Conservation (phyloP, 37 sponge, comb jelly and placozoan genomes). For the Amphimedon queenslandica region DNA sequence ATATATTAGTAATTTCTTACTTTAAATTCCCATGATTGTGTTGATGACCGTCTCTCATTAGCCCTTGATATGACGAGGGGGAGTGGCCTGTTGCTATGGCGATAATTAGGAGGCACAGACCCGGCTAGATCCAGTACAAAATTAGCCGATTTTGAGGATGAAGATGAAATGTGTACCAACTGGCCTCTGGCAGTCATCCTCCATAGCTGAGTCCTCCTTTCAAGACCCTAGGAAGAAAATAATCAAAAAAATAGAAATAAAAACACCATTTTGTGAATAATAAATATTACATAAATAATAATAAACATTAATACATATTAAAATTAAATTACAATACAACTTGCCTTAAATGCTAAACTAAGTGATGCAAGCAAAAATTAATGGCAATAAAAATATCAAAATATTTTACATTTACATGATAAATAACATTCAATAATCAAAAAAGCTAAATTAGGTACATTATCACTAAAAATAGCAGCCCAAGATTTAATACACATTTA, state of each 20-base stretch:
- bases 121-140: conserved; percentile 72
- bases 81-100: background rate
- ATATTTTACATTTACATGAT: no score
- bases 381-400: no score
- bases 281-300: background rate
- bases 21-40: conserved; percentile 77
- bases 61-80: conserved; percentile 47
- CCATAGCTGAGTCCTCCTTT: conserved; percentile 77
- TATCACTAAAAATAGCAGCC: no score
- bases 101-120: background rate
- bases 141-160: conserved; percentile 19
- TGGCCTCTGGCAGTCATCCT: conserved; percentile 72
- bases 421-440: no score
- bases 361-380: no score
- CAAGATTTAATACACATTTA: no score
- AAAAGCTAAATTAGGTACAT: background rate
- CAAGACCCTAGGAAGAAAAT: conserved; percentile 17
- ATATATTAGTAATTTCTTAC: background rate
- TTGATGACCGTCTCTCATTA: conserved; percentile 20
- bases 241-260: background rate
- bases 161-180: conserved; percentile 68
- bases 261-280: no score
- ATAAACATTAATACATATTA: background rate
- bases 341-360: no score
- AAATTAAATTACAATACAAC: no score